phyloP scores from a whole-genome alignment of 1,140 invertebrate genomes.

The Stegodyphus mimosarum region DNA sequence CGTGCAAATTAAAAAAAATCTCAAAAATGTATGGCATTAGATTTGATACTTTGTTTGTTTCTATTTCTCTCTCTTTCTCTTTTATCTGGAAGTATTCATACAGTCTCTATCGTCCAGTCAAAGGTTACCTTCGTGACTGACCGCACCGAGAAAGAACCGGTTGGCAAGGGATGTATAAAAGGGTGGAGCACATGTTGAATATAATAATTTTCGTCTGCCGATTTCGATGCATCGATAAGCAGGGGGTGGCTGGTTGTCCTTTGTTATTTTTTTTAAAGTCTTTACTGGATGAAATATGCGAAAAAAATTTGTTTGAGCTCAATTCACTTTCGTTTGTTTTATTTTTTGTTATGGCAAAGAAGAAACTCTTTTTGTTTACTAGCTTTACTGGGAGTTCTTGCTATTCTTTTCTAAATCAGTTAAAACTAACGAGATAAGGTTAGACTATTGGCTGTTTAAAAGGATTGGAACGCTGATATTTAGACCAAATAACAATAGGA shows the following conservation, averaged over 20 bases:
- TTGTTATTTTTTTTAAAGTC: no score
- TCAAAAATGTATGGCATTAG: background rate
- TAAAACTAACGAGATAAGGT: no score
- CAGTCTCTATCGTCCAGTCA: constrained; percentile 32
- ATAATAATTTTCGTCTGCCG: constrained; percentile 47
- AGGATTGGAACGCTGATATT: no score
- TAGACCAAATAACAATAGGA: no score
- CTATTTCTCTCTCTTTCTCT: constrained; percentile 14
- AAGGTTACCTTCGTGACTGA: constrained; percentile 30
- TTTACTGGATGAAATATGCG: no score
- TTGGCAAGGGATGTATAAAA: constrained; percentile 20
- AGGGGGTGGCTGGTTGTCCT: background rate
- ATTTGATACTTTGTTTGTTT: constrained; percentile 25
- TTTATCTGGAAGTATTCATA: background rate
- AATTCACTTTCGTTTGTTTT: no score
- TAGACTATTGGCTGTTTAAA: no score
- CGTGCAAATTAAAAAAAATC: background rate
- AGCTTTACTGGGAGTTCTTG: no score
- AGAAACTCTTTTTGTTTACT: no score
- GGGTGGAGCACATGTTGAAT: constrained; percentile 39
- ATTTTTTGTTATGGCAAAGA: no score
- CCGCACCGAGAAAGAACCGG: constrained; percentile 7
- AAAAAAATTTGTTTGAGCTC: no score
- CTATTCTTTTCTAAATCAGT: no score
- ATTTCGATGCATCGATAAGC: constrained; percentile 36